These are phyloP conservation scores for Atta colombica DNA, from an alignment of 1,140 invertebrate genomes.

Conservation along the genomic window DNA sequence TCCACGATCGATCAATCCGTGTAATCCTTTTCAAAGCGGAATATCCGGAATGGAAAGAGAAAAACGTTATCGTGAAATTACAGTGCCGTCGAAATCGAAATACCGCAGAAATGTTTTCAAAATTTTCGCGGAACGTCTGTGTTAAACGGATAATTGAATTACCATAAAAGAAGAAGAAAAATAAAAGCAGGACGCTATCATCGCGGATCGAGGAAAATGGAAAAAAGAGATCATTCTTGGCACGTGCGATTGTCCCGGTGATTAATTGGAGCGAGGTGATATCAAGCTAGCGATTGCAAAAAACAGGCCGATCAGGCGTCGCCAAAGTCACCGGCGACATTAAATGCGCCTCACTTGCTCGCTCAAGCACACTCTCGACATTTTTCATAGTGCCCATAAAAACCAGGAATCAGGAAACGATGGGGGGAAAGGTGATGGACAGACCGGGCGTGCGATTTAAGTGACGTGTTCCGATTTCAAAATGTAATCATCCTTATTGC, in stretches of 20 bases:
- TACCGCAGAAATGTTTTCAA: not conserved
- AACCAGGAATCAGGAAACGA: not conserved
- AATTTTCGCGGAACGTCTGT: constrained; percentile 25
- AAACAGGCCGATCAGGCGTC: constrained; percentile 27
- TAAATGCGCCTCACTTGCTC: constrained; percentile 27
- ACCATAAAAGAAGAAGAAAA: not conserved
- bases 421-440: not conserved
- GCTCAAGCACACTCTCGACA: constrained; percentile 27
- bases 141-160: constrained; percentile 43
- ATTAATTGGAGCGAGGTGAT: constrained; percentile 51
- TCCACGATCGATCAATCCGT: constrained; percentile 1
- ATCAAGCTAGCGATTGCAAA: constrained; percentile 31
- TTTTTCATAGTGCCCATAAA: constrained; percentile 38
- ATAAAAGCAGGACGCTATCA: not conserved
- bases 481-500: constrained; percentile 46
- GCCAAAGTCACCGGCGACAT: not conserved
- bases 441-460: not conserved
- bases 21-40: not conserved
- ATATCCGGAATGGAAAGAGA: not conserved
- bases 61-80: constrained; percentile 6
- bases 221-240: constrained; percentile 35
- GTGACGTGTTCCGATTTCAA: constrained; percentile 21
- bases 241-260: constrained; percentile 33
- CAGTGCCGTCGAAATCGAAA: not conserved
- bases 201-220: not conserved